Evolutionary conservation across 1,140 invertebrate species (phyloP).

Genomic region (Melanaphis sacchari): DNA sequence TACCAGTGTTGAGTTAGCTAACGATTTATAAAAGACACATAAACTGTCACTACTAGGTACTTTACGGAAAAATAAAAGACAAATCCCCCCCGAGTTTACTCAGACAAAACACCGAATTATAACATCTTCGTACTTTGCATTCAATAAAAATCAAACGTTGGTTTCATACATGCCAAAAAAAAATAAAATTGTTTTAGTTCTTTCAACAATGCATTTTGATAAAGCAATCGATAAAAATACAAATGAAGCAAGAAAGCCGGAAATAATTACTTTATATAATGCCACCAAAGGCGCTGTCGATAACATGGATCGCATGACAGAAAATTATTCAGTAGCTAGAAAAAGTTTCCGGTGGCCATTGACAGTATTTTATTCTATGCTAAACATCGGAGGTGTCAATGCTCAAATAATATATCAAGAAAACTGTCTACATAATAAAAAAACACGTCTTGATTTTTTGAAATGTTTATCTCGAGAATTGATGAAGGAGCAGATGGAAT

Average conservation of each 20-base stretch:
- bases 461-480: no score
- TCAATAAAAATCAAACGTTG: no score
- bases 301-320: conserved; percentile 62
- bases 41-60: conserved; percentile 59
- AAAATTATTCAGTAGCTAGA: conserved; percentile 44
- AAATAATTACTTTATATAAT: no score
- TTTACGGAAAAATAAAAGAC: conserved; percentile 57
- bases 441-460: no score
- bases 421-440: background rate
- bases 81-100: conserved; percentile 59
- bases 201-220: conserved; percentile 59
- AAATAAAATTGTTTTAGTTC: conserved; percentile 62
- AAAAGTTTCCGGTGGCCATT: conserved; percentile 62
- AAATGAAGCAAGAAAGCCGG: no score
- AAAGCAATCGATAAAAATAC: background rate
- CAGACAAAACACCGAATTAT: no score
- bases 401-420: conserved; percentile 1
- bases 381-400: conserved; percentile 59
- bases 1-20: conserved; percentile 61
- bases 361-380: conserved; percentile 61
- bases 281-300: conserved; percentile 65
- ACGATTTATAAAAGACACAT: conserved; percentile 59
- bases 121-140: no score
- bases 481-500: no score
- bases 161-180: conserved; percentile 46